These are phyloP conservation scores for Triops longicaudatus DNA, from an alignment of 1,140 invertebrate genomes.

Conservation along the genomic window DNA sequence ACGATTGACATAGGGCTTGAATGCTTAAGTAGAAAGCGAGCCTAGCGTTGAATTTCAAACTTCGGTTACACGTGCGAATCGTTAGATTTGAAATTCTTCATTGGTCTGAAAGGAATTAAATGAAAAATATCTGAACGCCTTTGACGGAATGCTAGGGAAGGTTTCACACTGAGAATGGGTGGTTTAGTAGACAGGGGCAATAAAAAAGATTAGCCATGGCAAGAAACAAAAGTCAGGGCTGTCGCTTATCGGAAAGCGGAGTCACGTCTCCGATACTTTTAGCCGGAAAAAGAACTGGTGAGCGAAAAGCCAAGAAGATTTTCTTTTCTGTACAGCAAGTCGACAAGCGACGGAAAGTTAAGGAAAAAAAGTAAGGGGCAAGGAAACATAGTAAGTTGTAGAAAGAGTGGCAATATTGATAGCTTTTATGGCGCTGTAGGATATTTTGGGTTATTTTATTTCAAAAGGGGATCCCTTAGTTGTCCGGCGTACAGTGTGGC, in stretches of 20 bases:
- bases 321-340: background rate
- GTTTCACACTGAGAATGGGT: too few relatives aligned
- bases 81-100: too few relatives aligned
- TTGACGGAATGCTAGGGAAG: too few relatives aligned
- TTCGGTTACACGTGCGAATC: too few relatives aligned
- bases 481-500: background rate
- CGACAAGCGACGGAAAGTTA: background rate
- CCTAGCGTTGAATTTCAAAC: too few relatives aligned
- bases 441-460: background rate
- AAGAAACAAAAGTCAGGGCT: background rate
- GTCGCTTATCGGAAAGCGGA: background rate
- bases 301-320: background rate
- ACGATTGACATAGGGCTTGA: too few relatives aligned
- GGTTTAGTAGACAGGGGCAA: background rate
- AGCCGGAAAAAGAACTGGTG: background rate
- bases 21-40: too few relatives aligned
- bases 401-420: background rate
- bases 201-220: background rate
- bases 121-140: too few relatives aligned
- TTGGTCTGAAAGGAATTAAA: too few relatives aligned
- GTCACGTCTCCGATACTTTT: constrained; percentile 11
- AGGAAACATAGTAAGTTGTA: background rate
- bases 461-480: background rate
- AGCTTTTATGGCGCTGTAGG: background rate
- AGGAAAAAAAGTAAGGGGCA: background rate